Base-by-base conservation (phyloP, 1,140 invertebrate species). In the Polyergus mexicanus region DNA sequence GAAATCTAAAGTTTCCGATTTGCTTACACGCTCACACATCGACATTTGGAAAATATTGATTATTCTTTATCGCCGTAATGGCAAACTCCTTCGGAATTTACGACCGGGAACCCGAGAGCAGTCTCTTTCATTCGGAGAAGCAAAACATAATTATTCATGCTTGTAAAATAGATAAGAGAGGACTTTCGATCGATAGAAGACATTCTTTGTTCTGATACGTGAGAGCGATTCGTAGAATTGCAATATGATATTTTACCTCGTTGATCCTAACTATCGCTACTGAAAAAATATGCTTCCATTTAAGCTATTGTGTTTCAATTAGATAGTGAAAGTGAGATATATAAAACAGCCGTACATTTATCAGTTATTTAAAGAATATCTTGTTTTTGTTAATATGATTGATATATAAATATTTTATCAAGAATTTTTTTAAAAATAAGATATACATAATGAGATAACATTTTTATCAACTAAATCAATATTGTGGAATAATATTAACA, bases 1-100 rank as follows among this genome's bases (percentile, higher is more conserved):
- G 41, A 86, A 66, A 86, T 76, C 51, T 62, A 56, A 19, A 41
- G 60, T 56, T 88, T 89, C 35, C 51, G 41, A 66, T 60, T 19
- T 32, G 38, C 16, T 83, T 74, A 62, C 54, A 62, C 25, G 25
- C 25, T 60, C 56, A 32, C 32, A 32, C 32, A 32, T 74, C 56
- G 68, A 35, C 41, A n/a, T 72, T 74, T 28, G n/a, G 54, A 13
- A 60, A 72, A 62, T 83, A 83, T 83, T 56, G 78, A 83, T 83
- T 83, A 72, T 60, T 83, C 13, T 83, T 83, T 83, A 83, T 83
- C 78, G 56, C 78, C 38, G 28, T 72, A 74, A 83, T 56, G 54
- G 54, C 28, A 41, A 60, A 60, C 54, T 22, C 41, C n/a, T 11
- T 44, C 41, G 38, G 68, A 74, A 83, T 72, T 83, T 83, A 74